Evolutionary conservation across 2,888 invertebrate species (phyloP), one percentile per base, ranked within the genome.

Genomic region (Leptinotarsa juncta): DNA sequence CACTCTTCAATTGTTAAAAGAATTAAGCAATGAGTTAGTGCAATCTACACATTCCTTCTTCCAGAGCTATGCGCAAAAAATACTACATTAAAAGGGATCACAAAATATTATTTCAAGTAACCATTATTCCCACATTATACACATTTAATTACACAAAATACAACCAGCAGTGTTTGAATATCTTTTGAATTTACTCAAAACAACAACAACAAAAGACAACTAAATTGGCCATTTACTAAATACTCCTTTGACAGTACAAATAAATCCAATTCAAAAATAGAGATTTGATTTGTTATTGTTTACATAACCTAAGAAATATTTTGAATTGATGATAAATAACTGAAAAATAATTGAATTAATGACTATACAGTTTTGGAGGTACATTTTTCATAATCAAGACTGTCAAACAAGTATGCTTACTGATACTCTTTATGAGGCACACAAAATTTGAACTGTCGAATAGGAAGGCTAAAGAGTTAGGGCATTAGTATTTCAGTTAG

Each of bases 131-230:
- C 71, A 66, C 67, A 70, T 79, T 74, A 74, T 70, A 57, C 67
- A 68, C 53, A 62, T 57, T 71, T 65, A 68, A 72, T 15, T 67
- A 77, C 67, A 76, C 71, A 76, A 74, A 77, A 78, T 81, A 79
- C 81, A 78, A 81, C 80, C 81, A 81, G 81, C 76, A 76, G 82
- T 83, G 81, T 83, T 81, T 79, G 67, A 81, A 80, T 78, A 75
- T 74, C 67, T 68, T 74, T 72, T 72, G 62, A 72, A 68, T 66
- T 69, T 71, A 73, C 65, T 77, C 76, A 78, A 78, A 77, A 77
- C 76, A 79, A 80, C 69, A 72, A 77, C 72, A 77, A 81, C 72
- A 78, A 81, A 78, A 75, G 73, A 71, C 73, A 77, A 75, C 73
- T 73, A 77, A 80, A 77, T 74, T 75, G 75, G 66, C 67, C 76